These are phyloP conservation scores for Mus pahari DNA, from an alignment of 2,113 vertebrate genomes.

Conservation along the genomic window DNA sequence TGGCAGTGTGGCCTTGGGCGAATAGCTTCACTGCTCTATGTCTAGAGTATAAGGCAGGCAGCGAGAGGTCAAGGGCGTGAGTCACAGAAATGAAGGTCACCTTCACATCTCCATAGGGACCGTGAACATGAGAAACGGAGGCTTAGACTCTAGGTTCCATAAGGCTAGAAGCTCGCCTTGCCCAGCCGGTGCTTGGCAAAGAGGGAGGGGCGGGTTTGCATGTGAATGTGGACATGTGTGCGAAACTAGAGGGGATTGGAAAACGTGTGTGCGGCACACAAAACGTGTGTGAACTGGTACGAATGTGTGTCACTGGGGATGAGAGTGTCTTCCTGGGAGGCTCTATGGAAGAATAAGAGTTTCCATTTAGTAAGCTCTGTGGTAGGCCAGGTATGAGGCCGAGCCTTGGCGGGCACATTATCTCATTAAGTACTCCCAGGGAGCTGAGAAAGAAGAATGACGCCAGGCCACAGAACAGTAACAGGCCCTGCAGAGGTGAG, in stretches of 20 bases:
- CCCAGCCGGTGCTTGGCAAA: neutral
- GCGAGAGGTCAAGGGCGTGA: neutral
- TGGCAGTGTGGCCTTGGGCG: neutral
- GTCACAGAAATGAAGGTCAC: neutral
- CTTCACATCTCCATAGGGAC: neutral
- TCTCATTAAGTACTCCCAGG: neutral
- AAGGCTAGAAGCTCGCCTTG: neutral
- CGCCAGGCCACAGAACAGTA: neutral
- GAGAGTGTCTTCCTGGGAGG: slow-evolving; percentile 39
- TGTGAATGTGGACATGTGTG: neutral
- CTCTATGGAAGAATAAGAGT: slow-evolving; percentile 41
- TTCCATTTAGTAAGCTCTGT: slow-evolving; percentile 61
- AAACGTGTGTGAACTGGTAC: slow-evolving; percentile 1
- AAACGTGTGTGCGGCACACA: neutral
- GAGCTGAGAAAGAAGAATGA: neutral
- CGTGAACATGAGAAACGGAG: neutral
- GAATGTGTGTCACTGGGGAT: neutral
- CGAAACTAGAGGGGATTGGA: neutral
- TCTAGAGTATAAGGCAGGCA: slow-evolving; percentile 6
- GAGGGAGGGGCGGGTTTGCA: neutral
- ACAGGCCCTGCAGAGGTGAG: neutral
- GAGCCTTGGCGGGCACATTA: slow-evolving; percentile 7
- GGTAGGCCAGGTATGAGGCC: slow-evolving; percentile 18
- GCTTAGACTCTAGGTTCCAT: neutral
- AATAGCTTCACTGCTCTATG: slow-evolving; percentile 11